Evolutionary conservation across 1,140 invertebrate genomes (phyloP).

Genomic region (Drosophila simulans): DNA sequence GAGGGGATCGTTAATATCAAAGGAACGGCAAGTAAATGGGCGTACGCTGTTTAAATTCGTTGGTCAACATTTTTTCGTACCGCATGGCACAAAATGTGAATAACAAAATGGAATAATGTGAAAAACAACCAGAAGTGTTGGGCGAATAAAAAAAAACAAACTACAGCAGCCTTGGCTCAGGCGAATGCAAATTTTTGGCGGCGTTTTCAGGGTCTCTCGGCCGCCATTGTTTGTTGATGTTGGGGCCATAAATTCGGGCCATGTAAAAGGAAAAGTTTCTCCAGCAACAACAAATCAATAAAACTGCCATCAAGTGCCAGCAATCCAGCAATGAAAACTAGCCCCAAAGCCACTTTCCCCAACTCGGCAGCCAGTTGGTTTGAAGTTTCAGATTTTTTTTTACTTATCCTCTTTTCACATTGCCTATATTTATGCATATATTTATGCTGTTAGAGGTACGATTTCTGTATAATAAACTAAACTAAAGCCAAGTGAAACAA

Average conservation of each 20-base stretch:
- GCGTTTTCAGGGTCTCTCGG: constrained; percentile 57
- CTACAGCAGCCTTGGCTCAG: constrained; percentile 51
- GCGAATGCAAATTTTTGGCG: constrained; percentile 76
- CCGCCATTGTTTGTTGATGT: constrained; percentile 41
- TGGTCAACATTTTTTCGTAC: constrained; percentile 59
- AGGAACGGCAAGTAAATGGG: constrained; percentile 53
- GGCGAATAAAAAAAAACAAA: constrained; percentile 16
- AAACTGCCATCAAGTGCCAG: constrained; percentile 65
- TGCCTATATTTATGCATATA: constrained; percentile 46
- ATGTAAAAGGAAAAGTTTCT: constrained; percentile 58
- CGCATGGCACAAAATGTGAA: constrained; percentile 37
- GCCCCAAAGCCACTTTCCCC: constrained; percentile 42
- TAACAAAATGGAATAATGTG: constrained; percentile 28
- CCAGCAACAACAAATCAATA: constrained; percentile 71
- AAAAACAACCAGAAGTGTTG: constrained; percentile 28
- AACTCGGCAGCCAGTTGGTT: constrained; percentile 37
- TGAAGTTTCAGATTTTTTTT: constrained; percentile 6
- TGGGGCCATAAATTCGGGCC: constrained; percentile 63
- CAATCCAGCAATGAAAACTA: constrained; percentile 53
- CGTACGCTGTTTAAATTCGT: constrained; percentile 60
- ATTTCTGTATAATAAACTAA: constrained; percentile 41
- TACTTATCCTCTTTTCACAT: constrained; percentile 24
- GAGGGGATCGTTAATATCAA: constrained; percentile 54
- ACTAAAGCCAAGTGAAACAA: constrained; percentile 13
- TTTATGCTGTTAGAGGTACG: constrained; percentile 30